phyloP scores from a whole-genome alignment of 2,888 invertebrate genomes.

The Amblyteles armatorius region DNA sequence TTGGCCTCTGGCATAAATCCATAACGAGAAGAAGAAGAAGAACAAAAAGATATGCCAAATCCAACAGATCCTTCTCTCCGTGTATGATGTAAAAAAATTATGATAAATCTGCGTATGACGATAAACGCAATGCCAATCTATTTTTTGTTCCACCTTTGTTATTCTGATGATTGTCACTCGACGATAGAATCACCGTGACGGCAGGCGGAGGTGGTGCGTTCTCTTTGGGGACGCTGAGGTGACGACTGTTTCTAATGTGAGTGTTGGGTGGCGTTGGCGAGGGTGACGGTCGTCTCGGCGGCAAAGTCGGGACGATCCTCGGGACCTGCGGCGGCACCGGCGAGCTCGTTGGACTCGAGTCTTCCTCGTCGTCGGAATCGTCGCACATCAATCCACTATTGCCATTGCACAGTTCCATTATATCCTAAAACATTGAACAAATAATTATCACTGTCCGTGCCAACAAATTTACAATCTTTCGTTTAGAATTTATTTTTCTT shows the following conservation, averaged over 20 bases:
- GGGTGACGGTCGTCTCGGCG: conserved; percentile 87
- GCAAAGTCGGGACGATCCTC: conserved; percentile 87
- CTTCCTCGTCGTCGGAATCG: conserved; percentile 82
- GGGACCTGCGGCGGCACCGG: conserved; percentile 79
- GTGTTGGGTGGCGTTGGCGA: conserved; percentile 78
- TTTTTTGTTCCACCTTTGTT: conserved; percentile 78
- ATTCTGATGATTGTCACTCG: conserved; percentile 79
- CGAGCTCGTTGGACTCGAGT: conserved; percentile 82
- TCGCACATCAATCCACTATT: conserved; percentile 81
- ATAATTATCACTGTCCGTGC: conserved; percentile 36
- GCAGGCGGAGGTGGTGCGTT: conserved; percentile 84
- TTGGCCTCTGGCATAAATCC: no score
- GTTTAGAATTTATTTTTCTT: conserved; percentile 10
- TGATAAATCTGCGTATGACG: no score
- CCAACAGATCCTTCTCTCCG: no score
- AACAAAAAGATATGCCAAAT: no score
- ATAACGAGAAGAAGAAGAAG: no score
- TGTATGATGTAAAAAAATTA: no score
- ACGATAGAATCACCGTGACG: conserved; percentile 79
- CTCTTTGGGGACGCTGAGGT: conserved; percentile 84
- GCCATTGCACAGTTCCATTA: conserved; percentile 83
- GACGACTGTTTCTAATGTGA: conserved; percentile 80
- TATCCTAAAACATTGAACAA: conserved; percentile 80
- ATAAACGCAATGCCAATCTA: background rate
- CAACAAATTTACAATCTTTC: background rate